These are phyloP conservation scores for Scyliorhinus canicula DNA, from an alignment of 2,797 vertebrate species.

Conservation along the genomic window DNA sequence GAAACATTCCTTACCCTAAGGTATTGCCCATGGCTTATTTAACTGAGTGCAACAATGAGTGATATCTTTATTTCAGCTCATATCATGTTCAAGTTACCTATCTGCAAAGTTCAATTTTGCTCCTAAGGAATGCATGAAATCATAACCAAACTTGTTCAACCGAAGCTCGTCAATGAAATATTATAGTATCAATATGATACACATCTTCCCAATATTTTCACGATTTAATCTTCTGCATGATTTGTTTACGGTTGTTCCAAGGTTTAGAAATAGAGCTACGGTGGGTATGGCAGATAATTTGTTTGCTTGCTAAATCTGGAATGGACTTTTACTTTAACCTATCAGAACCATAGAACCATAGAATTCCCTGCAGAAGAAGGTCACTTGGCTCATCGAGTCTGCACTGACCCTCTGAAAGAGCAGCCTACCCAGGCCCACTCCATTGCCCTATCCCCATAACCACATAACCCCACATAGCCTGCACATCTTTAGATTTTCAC, in stretches of 20 bases:
- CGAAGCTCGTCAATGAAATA: background rate
- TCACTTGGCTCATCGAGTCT: no score
- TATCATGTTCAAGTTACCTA: background rate
- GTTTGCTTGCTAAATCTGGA: background rate
- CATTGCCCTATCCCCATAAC: no score
- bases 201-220: background rate
- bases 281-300: background rate
- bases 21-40: background rate
- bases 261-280: background rate
- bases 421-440: no score
- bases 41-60: background rate
- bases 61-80: background rate
- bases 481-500: background rate
- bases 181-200: background rate
- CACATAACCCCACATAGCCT: no score
- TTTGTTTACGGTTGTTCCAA: background rate
- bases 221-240: background rate
- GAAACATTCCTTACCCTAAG: background rate
- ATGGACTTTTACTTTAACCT: background rate
- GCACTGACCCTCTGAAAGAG: no score
- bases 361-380: no score
- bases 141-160: background rate
- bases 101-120: slow-evolving; percentile 1
- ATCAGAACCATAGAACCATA: no score
- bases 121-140: background rate